Percentiles rank a stretch among this genome's conserved stretches.
Evolutionary conservation across 2,888 invertebrate species (phyloP).

Genomic region (Drosophila formosana): DNA sequence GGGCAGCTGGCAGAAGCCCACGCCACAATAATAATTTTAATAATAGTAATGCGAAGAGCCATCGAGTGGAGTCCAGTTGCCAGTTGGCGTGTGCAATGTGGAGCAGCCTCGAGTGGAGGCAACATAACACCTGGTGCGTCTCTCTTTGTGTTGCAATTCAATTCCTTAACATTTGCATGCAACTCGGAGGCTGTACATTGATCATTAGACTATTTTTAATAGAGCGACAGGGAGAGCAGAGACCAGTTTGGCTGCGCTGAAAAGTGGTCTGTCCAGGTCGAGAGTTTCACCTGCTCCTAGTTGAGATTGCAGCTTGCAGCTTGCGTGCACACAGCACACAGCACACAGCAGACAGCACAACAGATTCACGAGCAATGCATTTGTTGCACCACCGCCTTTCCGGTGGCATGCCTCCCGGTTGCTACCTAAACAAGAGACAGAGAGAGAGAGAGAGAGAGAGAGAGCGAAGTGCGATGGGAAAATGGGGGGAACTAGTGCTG

Average conservation of each 20-base stretch:
- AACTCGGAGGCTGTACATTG: slow-evolving; percentile 44
- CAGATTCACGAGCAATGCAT: slow-evolving; percentile 54
- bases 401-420: slow-evolving; percentile 27
- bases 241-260: slow-evolving; percentile 61
- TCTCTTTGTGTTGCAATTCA: slow-evolving; percentile 47
- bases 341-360: too few relatives aligned
- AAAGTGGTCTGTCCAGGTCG: slow-evolving; percentile 81
- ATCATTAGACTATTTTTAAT: slow-evolving; percentile 81
- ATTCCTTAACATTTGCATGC: slow-evolving; percentile 63
- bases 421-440: slow-evolving; percentile 23
- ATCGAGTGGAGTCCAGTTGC: slow-evolving; percentile 45
- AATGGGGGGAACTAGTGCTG: slow-evolving; percentile 2
- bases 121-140: slow-evolving; percentile 64
- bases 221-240: slow-evolving; percentile 54
- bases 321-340: slow-evolving; percentile 53
- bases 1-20: slow-evolving; percentile 68
- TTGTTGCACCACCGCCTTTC: slow-evolving; percentile 52
- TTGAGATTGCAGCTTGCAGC: slow-evolving; percentile 65
- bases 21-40: slow-evolving; percentile 47
- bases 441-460: background rate
- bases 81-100: slow-evolving; percentile 52
- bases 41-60: slow-evolving; percentile 20
- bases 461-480: background rate
- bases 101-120: slow-evolving; percentile 33
- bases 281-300: slow-evolving; percentile 77